Conservation (phyloP, 2,797 vertebrate species). For the Podargus strigoides region DNA sequence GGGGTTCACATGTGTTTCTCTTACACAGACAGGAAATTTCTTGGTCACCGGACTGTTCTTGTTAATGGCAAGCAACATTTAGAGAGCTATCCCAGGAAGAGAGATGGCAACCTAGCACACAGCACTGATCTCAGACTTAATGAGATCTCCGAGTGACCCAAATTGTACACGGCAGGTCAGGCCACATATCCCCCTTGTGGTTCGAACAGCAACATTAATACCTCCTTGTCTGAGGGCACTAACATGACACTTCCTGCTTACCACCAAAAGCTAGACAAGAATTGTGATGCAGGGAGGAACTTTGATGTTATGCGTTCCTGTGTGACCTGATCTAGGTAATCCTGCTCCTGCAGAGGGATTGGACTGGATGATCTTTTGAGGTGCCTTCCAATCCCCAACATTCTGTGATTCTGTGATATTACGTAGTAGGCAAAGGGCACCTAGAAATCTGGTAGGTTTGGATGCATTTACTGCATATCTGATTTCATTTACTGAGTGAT, state of each 20-base stretch:
- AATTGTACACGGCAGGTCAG: background rate
- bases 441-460: background rate
- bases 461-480: background rate
- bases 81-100: background rate
- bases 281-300: rapidly evolving
- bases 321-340: too few relatives aligned
- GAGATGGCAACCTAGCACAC: background rate
- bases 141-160: background rate
- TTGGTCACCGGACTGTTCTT: background rate
- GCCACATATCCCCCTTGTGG: background rate
- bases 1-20: background rate
- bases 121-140: background rate
- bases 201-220: background rate
- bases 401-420: too few relatives aligned
- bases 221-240: background rate
- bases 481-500: background rate
- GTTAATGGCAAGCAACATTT: background rate
- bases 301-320: too few relatives aligned
- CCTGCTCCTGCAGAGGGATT: too few relatives aligned
- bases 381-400: too few relatives aligned
- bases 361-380: too few relatives aligned
- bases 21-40: background rate
- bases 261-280: background rate
- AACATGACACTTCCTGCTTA: rapidly evolving
- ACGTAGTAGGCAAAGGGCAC: background rate